A percentile compares a stretch with the other conserved stretches of the same genome.
phyloP scores from a whole-genome alignment of 92 coral and sea anemone species.

The Zoanthus solanderi region DNA sequence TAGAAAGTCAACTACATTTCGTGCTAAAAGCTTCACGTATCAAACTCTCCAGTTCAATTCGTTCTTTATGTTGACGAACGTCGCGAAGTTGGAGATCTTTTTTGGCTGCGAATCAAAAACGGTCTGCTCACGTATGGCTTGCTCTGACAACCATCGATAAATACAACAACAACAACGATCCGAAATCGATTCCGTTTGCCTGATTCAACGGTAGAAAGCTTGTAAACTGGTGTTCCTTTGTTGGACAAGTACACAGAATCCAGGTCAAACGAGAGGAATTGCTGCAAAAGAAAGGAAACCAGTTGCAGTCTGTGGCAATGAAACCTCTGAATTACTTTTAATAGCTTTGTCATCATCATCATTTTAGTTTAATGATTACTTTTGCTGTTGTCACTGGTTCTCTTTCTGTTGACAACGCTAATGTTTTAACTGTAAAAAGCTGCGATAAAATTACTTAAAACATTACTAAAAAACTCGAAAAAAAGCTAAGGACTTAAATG shows the following conservation, averaged over 20 bases:
- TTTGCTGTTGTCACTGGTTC: too few relatives aligned
- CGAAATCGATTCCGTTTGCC: conserved; percentile 92
- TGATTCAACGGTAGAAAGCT: conserved; percentile 94
- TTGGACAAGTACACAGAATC: conserved; percentile 86
- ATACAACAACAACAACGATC: conserved; percentile 76
- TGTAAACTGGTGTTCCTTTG: conserved; percentile 89
- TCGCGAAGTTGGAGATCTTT: conserved; percentile 29
- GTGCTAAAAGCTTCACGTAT: too few relatives aligned
- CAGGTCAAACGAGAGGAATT: conserved; percentile 85
- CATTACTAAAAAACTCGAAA: too few relatives aligned
- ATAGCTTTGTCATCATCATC: too few relatives aligned
- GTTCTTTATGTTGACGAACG: conserved; percentile 18
- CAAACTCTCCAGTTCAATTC: not conserved
- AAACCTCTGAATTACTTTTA: too few relatives aligned
- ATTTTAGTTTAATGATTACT: too few relatives aligned
- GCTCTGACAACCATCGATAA: conserved; percentile 80
- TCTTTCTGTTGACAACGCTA: too few relatives aligned
- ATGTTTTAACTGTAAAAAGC: too few relatives aligned
- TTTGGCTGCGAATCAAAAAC: conserved; percentile 87
- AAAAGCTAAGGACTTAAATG: too few relatives aligned
- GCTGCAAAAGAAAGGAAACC: conserved; percentile 56
- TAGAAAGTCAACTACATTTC: too few relatives aligned
- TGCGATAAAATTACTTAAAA: too few relatives aligned
- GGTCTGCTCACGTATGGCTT: conserved; percentile 80
- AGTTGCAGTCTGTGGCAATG: not conserved